Conservation (phyloP, 2,888 invertebrate genomes). For the Pediacus dermestoides region DNA sequence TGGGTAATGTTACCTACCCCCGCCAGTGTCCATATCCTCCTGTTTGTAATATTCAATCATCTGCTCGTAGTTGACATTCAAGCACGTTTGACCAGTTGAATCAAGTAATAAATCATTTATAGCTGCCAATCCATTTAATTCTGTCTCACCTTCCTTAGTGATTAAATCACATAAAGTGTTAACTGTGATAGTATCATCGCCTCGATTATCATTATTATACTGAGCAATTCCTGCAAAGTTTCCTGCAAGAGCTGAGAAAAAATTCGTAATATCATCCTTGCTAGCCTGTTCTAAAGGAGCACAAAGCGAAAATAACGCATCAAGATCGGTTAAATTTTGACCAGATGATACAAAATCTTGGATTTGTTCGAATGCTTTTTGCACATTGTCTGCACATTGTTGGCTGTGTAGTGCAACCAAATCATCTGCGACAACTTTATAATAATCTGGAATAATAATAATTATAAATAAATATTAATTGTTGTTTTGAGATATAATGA, state of each 20-base stretch:
- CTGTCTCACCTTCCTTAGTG: slow-evolving; percentile 57
- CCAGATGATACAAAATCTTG: not conserved
- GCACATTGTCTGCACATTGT: slow-evolving; percentile 12
- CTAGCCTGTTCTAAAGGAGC: slow-evolving; percentile 62
- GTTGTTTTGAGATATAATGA: slow-evolving; percentile 35
- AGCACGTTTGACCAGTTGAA: slow-evolving; percentile 65
- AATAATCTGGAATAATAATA: slow-evolving; percentile 68
- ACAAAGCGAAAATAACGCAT: slow-evolving; percentile 69
- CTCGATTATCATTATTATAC: slow-evolving; percentile 87
- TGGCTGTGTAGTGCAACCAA: slow-evolving; percentile 7
- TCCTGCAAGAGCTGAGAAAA: slow-evolving; percentile 75
- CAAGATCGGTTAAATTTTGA: not conserved
- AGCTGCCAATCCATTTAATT: slow-evolving; percentile 64
- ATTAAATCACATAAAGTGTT: slow-evolving; percentile 74
- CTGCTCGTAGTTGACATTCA: slow-evolving; percentile 77
- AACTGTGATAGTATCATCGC: slow-evolving; percentile 68
- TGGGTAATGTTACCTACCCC: not conserved
- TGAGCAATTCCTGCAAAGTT: slow-evolving; percentile 90
- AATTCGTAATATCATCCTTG: slow-evolving; percentile 68
- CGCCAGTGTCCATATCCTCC: not conserved
- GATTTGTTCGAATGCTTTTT: slow-evolving; percentile 11
- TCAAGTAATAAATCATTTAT: slow-evolving; percentile 68
- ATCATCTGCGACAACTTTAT: slow-evolving; percentile 66
- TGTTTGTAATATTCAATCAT: slow-evolving; percentile 63
- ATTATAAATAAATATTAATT: not conserved